Evolutionary conservation across 2,797 vertebrate genomes (phyloP).

Genomic region (Fistularia tabacaria): DNA sequence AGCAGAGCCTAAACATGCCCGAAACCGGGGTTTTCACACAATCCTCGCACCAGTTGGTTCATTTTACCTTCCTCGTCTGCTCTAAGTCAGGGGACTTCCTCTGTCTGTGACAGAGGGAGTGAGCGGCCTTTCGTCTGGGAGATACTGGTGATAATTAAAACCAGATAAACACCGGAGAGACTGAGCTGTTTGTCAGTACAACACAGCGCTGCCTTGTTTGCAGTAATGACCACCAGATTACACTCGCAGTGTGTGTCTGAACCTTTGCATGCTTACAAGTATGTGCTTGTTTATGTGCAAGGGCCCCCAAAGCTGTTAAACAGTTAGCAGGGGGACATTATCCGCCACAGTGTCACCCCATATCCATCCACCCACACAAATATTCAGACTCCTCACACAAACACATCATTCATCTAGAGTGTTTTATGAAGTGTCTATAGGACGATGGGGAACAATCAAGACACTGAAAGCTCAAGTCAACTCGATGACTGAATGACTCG

Average conservation of each 20-base stretch:
- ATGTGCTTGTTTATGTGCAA: slow-evolving; percentile 10
- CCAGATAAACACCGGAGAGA: slow-evolving; percentile 51
- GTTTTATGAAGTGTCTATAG: slow-evolving; percentile 53
- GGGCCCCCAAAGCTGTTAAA: slow-evolving; percentile 35
- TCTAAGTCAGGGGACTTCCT: too few relatives aligned
- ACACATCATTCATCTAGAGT: slow-evolving; percentile 56
- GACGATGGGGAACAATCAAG: slow-evolving; percentile 35
- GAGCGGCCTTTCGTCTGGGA: slow-evolving; percentile 38
- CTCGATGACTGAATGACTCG: slow-evolving; percentile 17
- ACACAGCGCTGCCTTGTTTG: slow-evolving; percentile 67
- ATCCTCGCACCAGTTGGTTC: too few relatives aligned
- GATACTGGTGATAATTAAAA: slow-evolving; percentile 65
- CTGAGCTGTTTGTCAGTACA: slow-evolving; percentile 51
- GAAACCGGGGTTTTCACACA: too few relatives aligned
- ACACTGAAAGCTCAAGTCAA: slow-evolving; percentile 32
- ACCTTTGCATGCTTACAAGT: slow-evolving; percentile 18
- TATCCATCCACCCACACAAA: slow-evolving; percentile 28
- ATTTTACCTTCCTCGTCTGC: too few relatives aligned
- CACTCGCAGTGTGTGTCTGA: slow-evolving; percentile 46
- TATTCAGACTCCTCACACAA: slow-evolving; percentile 35
- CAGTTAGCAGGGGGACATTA: slow-evolving; percentile 34
- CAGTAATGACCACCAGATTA: slow-evolving; percentile 65
- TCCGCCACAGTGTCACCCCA: slow-evolving; percentile 31
- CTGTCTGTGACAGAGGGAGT: neutral
- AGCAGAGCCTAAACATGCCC: too few relatives aligned